A percentile compares a stretch with the other conserved stretches of the same genome.
These are phyloP conservation scores for Ispidina picta DNA, from an alignment of 2,797 vertebrate genomes.

Conservation along the genomic window DNA sequence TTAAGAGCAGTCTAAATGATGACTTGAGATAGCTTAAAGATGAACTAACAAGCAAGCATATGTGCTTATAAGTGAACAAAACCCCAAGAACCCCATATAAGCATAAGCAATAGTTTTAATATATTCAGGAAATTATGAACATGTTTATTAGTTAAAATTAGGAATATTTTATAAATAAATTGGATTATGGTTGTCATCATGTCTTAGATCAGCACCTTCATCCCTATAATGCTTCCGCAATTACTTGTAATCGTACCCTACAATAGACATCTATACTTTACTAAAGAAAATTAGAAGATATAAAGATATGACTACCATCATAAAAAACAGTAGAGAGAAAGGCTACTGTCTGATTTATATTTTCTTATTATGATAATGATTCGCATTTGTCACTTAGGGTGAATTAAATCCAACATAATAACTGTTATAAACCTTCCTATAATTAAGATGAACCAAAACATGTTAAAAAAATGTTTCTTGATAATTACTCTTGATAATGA, in stretches of 20 bases:
- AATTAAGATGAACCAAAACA: slow-evolving; percentile 34
- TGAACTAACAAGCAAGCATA: neutral
- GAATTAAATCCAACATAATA: slow-evolving; percentile 7
- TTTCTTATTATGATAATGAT: neutral
- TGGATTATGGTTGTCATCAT: neutral
- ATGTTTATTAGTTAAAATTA: neutral
- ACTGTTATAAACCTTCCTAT: neutral
- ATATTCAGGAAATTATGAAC: neutral
- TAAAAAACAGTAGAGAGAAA: neutral
- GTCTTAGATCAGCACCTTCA: neutral
- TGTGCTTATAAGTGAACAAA: neutral
- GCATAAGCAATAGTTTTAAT: neutral
- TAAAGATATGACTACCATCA: neutral
- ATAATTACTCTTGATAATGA: slow-evolving; percentile 25
- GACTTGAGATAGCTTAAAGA: neutral
- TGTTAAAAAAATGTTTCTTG: neutral
- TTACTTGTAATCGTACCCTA: neutral
- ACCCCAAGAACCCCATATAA: rapidly evolving
- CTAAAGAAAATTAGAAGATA: neutral
- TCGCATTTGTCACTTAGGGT: neutral
- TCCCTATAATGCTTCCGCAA: neutral
- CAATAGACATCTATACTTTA: neutral
- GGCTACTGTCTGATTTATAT: neutral
- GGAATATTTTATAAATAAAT: neutral
- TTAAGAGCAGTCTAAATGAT: neutral